Base-by-base conservation (phyloP, 2,797 vertebrate genomes). In the Argentina silus region DNA sequence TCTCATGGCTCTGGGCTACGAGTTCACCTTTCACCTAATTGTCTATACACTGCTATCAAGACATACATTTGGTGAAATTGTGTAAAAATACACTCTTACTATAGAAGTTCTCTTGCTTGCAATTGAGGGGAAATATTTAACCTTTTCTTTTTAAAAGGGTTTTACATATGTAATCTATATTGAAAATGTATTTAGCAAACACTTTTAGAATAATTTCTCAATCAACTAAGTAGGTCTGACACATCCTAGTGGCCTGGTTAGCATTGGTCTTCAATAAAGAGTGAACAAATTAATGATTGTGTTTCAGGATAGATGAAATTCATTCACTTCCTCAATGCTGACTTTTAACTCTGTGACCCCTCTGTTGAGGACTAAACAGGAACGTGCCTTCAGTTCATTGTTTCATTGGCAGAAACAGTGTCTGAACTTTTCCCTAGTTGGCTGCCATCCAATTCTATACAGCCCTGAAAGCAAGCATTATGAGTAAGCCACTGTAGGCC, bases 361-460 rank as follows among this genome's bases (percentile, higher is more conserved):
- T 60, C 19, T 44, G 11, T 62, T 57, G 11, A 17, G 7, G 1
- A 21, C 50, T 21, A 57, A 70, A 75, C 19, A 47, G 7, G 15
- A 43, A 55, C 51, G 8, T 45, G 45, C 43, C 19, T 15, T 55
- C 47, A 69, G 43, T 59, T 50, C 68, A 27, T 50, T 69, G 23
- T 74, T 78, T 67, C 78, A 21, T 42, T 75, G 74, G 70, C 73
- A 60, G 48, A 12, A 69, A 63, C 27, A 19, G 70, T 70, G 63
- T 84, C 81, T 91, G 81, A 90, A 86, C 89, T 91, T 86, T 93
- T 81, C 85, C 89, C 86, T 67, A 88, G 80, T 90, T 92, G 91
- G 87, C 82, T 0, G 3, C 0, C 0, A 0, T 87, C 85, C 91
- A 90, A 27, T 7, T 11, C 62, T 51, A 75, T 73, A 71, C 45